Evolutionary conservation across 1,140 invertebrate genomes (phyloP).

Genomic region (Drosophila rufa): DNA sequence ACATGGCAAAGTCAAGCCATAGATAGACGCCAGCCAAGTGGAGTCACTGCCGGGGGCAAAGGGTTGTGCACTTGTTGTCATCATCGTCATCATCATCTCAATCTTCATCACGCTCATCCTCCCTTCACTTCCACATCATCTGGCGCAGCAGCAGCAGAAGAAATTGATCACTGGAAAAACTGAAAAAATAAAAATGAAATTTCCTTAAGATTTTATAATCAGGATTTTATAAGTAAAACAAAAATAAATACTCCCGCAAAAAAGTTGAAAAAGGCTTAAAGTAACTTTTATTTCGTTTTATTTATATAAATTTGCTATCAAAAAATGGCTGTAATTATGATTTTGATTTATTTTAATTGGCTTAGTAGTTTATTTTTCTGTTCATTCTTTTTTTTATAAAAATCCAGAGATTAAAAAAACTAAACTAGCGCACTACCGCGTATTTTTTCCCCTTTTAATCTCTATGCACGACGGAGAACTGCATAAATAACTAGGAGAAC

Average conservation of each 20-base stretch:
- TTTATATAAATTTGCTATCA: too few relatives aligned
- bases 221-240: not conserved
- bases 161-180: constrained; percentile 9
- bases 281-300: too few relatives aligned
- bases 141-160: constrained; percentile 13
- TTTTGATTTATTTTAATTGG: not conserved
- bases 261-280: not conserved
- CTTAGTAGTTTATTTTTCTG: too few relatives aligned
- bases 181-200: not conserved
- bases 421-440: not conserved
- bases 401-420: too few relatives aligned
- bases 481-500: constrained; percentile 64
- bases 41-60: constrained; percentile 62
- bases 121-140: constrained; percentile 39
- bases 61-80: constrained; percentile 78
- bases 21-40: constrained; percentile 39
- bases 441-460: not conserved
- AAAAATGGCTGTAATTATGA: not conserved
- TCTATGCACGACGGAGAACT: constrained; percentile 24
- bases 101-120: constrained; percentile 17
- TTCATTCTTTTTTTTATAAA: not conserved
- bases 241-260: not conserved
- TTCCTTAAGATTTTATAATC: too few relatives aligned
- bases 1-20: constrained; percentile 37
- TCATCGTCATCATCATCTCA: constrained; percentile 51